phyloP scores from a whole-genome alignment of 2,888 invertebrate genomes.

The Loripinus fragilis region DNA sequence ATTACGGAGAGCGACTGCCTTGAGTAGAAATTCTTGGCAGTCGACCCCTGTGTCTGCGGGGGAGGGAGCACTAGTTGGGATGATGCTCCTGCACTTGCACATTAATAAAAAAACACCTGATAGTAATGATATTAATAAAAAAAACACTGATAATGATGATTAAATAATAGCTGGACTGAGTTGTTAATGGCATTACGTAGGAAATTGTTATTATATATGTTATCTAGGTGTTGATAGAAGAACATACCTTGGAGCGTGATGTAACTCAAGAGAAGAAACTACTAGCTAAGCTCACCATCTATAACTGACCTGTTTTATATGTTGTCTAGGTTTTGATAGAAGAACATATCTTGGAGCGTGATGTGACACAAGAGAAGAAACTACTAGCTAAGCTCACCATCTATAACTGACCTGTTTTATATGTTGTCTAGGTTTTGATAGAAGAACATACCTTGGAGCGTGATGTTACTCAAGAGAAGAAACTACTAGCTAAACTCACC shows the following conservation, averaged over 20 bases:
- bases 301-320: conserved; percentile 94
- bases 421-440: conserved; percentile 62
- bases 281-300: conserved; percentile 93
- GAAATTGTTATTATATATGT: too few relatives aligned
- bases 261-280: conserved; percentile 89
- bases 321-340: conserved; percentile 75
- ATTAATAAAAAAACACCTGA: too few relatives aligned
- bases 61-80: too few relatives aligned
- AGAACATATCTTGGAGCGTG: conserved; percentile 90
- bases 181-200: too few relatives aligned
- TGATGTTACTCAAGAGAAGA: conserved; percentile 88
- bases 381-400: conserved; percentile 95
- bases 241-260: conserved; percentile 91
- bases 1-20: too few relatives aligned
- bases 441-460: conserved; percentile 89
- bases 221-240: conserved; percentile 75
- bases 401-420: conserved; percentile 89
- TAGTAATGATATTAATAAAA: too few relatives aligned
- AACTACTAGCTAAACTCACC: conserved; percentile 93
- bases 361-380: conserved; percentile 88
- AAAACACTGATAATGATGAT: too few relatives aligned
- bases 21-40: too few relatives aligned
- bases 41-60: too few relatives aligned
- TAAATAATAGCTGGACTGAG: too few relatives aligned
- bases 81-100: too few relatives aligned